Evolutionary conservation across 92 coral and sea anemone genomes (phyloP).

Genomic region (Siderastrea siderea): DNA sequence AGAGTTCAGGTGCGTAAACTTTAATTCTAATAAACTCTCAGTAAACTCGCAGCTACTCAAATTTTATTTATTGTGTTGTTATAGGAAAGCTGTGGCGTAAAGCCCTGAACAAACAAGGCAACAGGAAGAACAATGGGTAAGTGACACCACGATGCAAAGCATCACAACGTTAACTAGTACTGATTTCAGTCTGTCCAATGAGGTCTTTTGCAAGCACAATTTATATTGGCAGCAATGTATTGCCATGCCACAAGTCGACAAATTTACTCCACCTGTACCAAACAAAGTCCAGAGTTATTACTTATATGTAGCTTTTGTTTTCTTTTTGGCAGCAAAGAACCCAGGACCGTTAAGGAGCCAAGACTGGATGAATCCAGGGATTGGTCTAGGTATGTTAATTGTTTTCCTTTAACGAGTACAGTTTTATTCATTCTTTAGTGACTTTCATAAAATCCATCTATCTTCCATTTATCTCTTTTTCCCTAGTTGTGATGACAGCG

Average conservation of each 20-base stretch:
- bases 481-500: not conserved
- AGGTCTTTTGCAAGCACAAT: not conserved
- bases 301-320: not conserved
- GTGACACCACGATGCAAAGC: not conserved
- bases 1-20: too few species aligned
- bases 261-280: not conserved
- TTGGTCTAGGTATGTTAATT: too few species aligned
- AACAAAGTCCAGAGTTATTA: not conserved
- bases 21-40: not conserved
- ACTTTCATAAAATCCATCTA: too few species aligned
- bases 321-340: not conserved
- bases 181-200: not conserved
- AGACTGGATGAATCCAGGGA: too few species aligned
- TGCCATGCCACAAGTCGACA: not conserved
- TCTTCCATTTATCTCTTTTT: too few species aligned
- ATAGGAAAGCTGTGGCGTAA: slow-evolving; percentile 12
- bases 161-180: slow-evolving; percentile 1
- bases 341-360: too few species aligned
- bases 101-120: not conserved
- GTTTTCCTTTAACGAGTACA: too few species aligned
- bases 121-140: slow-evolving; percentile 1
- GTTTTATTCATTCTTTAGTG: too few species aligned
- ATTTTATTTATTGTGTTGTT: not conserved
- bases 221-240: not conserved
- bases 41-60: not conserved